These are phyloP conservation scores for Xiphydria camelus DNA, from an alignment of 2,888 invertebrate genomes.

Conservation along the genomic window DNA sequence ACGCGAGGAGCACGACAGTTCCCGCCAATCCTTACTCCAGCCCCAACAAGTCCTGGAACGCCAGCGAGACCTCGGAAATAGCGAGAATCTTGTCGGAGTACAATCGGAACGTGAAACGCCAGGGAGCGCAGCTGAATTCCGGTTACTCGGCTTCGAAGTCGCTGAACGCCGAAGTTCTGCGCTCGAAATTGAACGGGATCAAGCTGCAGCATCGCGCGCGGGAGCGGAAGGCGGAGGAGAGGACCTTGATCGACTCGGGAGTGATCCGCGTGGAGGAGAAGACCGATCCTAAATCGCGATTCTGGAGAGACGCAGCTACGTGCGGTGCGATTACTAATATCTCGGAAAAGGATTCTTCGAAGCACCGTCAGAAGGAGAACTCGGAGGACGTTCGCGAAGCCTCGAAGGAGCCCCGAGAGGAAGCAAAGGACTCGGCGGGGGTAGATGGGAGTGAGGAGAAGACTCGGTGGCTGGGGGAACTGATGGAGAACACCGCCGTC, in stretches of 20 bases:
- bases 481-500: slow-evolving; percentile 48
- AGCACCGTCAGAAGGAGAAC: background rate
- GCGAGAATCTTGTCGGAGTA: slow-evolving; percentile 42
- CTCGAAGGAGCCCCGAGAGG: background rate
- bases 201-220: background rate
- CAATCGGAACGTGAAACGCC: slow-evolving; percentile 24
- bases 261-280: background rate
- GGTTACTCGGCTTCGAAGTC: slow-evolving; percentile 5
- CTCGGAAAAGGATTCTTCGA: too few relatives aligned
- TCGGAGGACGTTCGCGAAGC: background rate
- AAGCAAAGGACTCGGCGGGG: background rate
- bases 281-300: too few relatives aligned
- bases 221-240: background rate
- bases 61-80: slow-evolving; percentile 36
- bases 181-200: background rate
- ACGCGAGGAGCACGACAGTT: background rate
- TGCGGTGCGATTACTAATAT: too few relatives aligned
- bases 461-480: slow-evolving; percentile 31
- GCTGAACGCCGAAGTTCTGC: slow-evolving; percentile 5
- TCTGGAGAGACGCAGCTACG: too few relatives aligned
- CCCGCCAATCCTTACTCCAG: slow-evolving; percentile 1
- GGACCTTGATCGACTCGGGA: too few relatives aligned
- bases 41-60: background rate
- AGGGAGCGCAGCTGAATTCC: slow-evolving; percentile 3
- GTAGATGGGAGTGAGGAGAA: background rate